Percentiles rank a stretch among this genome's conserved stretches.
Evolutionary conservation across 1,140 invertebrate genomes (phyloP).

Genomic region (Drosophila mayri): DNA sequence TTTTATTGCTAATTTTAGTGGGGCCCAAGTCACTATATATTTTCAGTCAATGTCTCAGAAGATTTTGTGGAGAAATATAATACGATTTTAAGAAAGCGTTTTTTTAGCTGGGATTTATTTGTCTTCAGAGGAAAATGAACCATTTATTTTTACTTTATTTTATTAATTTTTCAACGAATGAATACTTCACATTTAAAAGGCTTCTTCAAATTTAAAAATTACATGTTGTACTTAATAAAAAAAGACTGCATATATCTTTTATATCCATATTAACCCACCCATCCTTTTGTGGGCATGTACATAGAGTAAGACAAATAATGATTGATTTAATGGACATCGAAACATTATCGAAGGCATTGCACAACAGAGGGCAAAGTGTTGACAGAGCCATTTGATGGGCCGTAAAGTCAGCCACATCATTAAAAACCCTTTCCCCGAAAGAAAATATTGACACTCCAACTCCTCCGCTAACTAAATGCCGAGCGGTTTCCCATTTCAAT

Average conservation of each 20-base stretch:
- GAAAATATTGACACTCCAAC: conserved; percentile 44
- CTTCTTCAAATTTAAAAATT: too few relatives aligned
- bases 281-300: conserved; percentile 24
- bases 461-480: conserved; percentile 36
- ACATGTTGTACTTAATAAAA: not conserved
- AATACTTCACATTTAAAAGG: too few relatives aligned
- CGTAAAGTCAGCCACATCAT: conserved; percentile 77
- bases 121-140: too few relatives aligned
- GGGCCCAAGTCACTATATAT: not conserved
- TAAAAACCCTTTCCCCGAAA: conserved; percentile 60
- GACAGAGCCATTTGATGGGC: conserved; percentile 69
- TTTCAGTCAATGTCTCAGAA: not conserved
- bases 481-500: conserved; percentile 30
- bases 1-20: conserved; percentile 6
- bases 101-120: too few relatives aligned
- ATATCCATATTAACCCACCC: conserved; percentile 6
- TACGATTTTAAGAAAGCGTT: too few relatives aligned
- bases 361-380: conserved; percentile 53
- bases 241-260: conserved; percentile 10
- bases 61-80: not conserved
- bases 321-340: conserved; percentile 76
- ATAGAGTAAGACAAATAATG: conserved; percentile 57
- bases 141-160: too few relatives aligned
- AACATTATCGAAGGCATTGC: conserved; percentile 73
- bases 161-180: too few relatives aligned